Conservation (phyloP, 2,797 vertebrate species). For the Borostomias antarcticus region DNA sequence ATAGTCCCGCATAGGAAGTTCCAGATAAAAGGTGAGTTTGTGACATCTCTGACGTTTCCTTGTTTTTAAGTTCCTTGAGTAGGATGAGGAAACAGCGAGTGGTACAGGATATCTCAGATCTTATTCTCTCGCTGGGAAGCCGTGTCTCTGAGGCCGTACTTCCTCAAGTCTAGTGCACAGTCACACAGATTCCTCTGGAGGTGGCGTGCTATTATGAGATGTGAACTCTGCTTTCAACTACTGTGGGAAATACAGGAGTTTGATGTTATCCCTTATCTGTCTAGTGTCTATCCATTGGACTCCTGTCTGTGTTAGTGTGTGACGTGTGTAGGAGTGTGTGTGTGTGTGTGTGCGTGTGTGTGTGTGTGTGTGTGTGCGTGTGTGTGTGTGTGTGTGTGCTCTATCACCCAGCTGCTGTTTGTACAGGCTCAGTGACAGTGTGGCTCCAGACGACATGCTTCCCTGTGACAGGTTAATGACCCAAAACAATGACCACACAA, state of each 20-base stretch:
- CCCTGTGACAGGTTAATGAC: slow-evolving; percentile 26
- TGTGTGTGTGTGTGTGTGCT: background rate
- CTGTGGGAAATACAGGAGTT: slow-evolving; percentile 45
- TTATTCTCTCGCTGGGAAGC: too few relatives aligned
- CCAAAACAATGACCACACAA: slow-evolving; percentile 22
- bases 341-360: slow-evolving; percentile 18
- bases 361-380: slow-evolving; percentile 15
- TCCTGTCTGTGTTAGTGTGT: background rate
- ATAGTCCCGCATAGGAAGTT: too few relatives aligned
- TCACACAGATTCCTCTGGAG: too few relatives aligned
- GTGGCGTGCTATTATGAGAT: background rate
- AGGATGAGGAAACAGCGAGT: too few relatives aligned
- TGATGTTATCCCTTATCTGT: slow-evolving; percentile 5
- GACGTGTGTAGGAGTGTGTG: slow-evolving; percentile 1
- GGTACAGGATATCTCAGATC: too few relatives aligned
- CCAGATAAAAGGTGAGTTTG: too few relatives aligned
- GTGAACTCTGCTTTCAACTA: slow-evolving; percentile 34
- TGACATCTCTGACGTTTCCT: too few relatives aligned
- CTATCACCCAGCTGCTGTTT: slow-evolving; percentile 40
- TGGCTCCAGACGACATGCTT: slow-evolving; percentile 41
- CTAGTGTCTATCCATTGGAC: too few relatives aligned
- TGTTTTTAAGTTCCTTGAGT: too few relatives aligned
- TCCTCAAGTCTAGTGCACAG: too few relatives aligned
- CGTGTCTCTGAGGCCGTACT: too few relatives aligned
- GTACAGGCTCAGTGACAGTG: slow-evolving; percentile 51